phyloP scores from a whole-genome alignment of 2,113 vertebrate species.

The Notarius lentiginosus region DNA sequence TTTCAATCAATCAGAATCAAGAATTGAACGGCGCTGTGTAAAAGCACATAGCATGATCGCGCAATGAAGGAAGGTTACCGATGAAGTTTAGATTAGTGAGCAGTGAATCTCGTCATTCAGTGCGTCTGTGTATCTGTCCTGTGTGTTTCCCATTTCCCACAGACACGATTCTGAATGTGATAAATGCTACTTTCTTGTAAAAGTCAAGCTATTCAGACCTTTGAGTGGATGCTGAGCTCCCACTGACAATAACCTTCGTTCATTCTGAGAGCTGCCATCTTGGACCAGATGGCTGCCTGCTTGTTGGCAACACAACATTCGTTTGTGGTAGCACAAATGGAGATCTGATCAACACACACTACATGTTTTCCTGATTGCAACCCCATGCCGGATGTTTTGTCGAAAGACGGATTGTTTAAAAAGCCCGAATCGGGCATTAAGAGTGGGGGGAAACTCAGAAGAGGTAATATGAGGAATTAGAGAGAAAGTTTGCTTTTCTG shows the following conservation, averaged over 20 bases:
- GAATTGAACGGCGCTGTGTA: neutral
- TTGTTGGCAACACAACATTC: slow-evolving; percentile 71
- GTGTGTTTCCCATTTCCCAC: slow-evolving; percentile 27
- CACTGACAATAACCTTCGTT: slow-evolving; percentile 73
- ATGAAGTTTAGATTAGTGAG: neutral
- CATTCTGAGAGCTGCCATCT: slow-evolving; percentile 72
- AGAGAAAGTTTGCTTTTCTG: slow-evolving; percentile 14
- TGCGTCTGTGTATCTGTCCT: slow-evolving; percentile 1
- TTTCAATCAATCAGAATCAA: neutral
- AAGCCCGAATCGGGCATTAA: slow-evolving; percentile 46
- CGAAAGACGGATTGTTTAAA: slow-evolving; percentile 65
- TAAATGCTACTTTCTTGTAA: slow-evolving; percentile 50
- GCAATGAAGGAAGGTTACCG: neutral
- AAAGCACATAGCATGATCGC: neutral
- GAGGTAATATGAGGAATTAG: neutral
- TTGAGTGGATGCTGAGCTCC: slow-evolving; percentile 54
- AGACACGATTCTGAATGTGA: slow-evolving; percentile 14
- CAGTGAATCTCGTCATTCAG: neutral
- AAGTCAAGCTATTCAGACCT: slow-evolving; percentile 62
- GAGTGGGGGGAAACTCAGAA: neutral
- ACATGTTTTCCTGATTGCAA: slow-evolving; percentile 74
- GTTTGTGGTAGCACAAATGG: slow-evolving; percentile 65
- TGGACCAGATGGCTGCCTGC: slow-evolving; percentile 73
- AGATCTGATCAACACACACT: slow-evolving; percentile 65
- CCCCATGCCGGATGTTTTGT: slow-evolving; percentile 58